Conservation (phyloP, 64 coral and sea anemone genomes). For the Dendrophyllia cribrosa region DNA sequence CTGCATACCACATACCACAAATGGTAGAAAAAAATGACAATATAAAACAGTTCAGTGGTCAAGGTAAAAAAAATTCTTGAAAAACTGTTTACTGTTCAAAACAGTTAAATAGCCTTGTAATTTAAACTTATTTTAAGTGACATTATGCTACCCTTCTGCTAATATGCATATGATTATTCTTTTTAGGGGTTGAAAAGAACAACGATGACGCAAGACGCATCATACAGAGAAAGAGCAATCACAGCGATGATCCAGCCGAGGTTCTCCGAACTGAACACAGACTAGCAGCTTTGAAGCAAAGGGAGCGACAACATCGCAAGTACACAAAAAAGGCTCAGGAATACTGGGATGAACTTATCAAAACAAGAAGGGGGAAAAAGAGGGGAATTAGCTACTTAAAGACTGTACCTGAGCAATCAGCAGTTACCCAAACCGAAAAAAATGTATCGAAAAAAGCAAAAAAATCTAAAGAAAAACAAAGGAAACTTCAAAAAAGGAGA, state of each 20-base stretch:
- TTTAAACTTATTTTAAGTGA: no score
- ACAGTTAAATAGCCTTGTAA: no score
- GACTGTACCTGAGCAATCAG: not conserved
- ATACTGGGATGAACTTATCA: conserved; percentile 41
- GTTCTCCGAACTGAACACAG: conserved; percentile 2
- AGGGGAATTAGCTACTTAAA: conserved; percentile 29
- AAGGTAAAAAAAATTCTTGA: conserved; percentile 9
- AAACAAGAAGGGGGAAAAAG: conserved; percentile 37
- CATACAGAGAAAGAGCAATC: conserved; percentile 43
- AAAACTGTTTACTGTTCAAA: no score
- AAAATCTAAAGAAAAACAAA: no score
- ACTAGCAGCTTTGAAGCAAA: conserved; percentile 12
- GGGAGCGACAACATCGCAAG: conserved; percentile 12
- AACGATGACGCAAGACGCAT: conserved; percentile 24
- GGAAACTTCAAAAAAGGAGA: no score
- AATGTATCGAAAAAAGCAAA: no score
- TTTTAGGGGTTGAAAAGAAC: conserved; percentile 39
- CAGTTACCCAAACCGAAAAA: not conserved
- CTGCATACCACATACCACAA: conserved; percentile 35
- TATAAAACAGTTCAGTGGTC: conserved; percentile 52
- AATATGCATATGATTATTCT: not conserved
- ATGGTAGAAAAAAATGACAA: conserved; percentile 13
- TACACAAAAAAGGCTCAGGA: conserved; percentile 1
- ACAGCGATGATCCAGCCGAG: conserved; percentile 30
- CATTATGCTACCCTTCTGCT: no score